Percentiles rank a stretch among this genome's conserved stretches.
These are phyloP conservation scores for Lithosia quadra DNA, from an alignment of 2,888 invertebrate species.

Conservation along the genomic window DNA sequence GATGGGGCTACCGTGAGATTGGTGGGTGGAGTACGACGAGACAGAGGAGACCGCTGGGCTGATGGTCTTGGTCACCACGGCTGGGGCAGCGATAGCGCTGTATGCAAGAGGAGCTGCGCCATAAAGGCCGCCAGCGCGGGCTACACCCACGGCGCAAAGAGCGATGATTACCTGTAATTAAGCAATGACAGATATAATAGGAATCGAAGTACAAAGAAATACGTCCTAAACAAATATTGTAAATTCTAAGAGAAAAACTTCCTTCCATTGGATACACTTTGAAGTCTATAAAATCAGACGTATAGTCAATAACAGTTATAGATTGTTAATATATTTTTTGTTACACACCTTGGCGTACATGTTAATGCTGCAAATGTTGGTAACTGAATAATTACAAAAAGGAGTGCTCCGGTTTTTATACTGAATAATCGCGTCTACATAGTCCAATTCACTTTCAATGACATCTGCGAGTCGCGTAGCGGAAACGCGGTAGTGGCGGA, in stretches of 20 bases:
- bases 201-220: neutral
- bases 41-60: slow-evolving; percentile 70
- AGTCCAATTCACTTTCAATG: slow-evolving; percentile 84
- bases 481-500: neutral
- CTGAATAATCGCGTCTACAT: slow-evolving; percentile 65
- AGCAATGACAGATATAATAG: neutral
- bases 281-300: neutral
- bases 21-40: slow-evolving; percentile 64
- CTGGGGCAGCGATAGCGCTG: slow-evolving; percentile 73
- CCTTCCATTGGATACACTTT: neutral
- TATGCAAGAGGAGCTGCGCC: slow-evolving; percentile 81
- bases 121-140: slow-evolving; percentile 85
- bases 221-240: neutral
- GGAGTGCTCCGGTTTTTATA: slow-evolving; percentile 83
- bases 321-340: slow-evolving; percentile 30
- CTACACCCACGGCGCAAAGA: slow-evolving; percentile 87
- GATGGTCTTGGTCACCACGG: slow-evolving; percentile 70
- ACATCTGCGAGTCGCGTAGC: neutral
- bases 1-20: slow-evolving; percentile 56
- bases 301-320: neutral
- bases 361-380: slow-evolving; percentile 82
- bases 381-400: slow-evolving; percentile 83
- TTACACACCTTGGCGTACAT: slow-evolving; percentile 84
- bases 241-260: neutral
- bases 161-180: slow-evolving; percentile 86